Conservation (phyloP, 2,113 vertebrate species). For the Orientallactaga bullata region DNA sequence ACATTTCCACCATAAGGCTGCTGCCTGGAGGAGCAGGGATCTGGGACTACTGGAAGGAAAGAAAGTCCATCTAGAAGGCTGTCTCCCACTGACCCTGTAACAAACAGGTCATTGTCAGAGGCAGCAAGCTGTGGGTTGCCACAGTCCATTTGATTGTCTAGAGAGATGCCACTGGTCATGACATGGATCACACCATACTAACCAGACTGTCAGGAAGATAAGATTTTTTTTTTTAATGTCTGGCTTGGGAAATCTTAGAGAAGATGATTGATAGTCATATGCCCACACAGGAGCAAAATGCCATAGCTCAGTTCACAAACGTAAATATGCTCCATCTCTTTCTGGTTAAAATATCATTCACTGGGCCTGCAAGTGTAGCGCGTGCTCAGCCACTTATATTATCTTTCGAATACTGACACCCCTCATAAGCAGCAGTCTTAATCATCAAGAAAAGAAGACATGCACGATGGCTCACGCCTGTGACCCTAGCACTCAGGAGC, state of each 20-base stretch:
- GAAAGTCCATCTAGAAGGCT: slow-evolving; percentile 43
- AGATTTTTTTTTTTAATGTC: background rate
- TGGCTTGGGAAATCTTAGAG: background rate
- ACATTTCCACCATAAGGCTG: slow-evolving; percentile 76
- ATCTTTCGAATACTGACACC: background rate
- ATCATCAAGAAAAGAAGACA: background rate
- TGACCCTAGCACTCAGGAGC: background rate
- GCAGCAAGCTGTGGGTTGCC: background rate
- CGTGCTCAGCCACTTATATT: background rate
- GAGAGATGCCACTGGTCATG: background rate
- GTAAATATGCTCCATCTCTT: background rate
- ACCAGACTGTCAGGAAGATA: background rate
- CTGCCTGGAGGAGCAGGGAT: slow-evolving; percentile 82
- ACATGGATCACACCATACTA: background rate
- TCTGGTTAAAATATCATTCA: background rate
- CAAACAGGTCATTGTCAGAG: background rate
- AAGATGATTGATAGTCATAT: background rate
- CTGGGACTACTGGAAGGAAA: slow-evolving; percentile 52
- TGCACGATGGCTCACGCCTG: background rate
- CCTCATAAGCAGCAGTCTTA: background rate
- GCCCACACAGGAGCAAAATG: background rate
- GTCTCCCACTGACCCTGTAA: background rate
- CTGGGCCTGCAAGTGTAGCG: background rate
- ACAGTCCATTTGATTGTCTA: background rate
- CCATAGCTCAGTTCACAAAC: background rate